Evolutionary conservation across 2,888 invertebrate species (phyloP).

Genomic region (Pocota personata): DNA sequence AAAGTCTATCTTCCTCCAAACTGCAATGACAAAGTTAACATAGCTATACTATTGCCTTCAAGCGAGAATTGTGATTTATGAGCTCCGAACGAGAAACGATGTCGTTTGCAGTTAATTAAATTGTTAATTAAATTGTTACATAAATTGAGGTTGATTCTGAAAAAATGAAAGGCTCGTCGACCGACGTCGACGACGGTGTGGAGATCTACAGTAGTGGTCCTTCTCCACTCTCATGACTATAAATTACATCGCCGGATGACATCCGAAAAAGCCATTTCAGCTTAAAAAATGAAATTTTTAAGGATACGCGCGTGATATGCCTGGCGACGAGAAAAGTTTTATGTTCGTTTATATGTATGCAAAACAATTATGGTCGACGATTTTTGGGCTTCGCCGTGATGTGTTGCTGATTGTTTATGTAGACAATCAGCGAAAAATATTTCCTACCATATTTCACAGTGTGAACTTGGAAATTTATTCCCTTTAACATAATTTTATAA

Average conservation of each 20-base stretch:
- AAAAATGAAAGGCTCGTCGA: not conserved
- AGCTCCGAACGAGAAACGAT: not conserved
- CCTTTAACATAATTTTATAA: too few species aligned
- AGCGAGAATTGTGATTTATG: slow-evolving; percentile 16
- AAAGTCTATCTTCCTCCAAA: not conserved
- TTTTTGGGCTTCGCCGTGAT: not conserved
- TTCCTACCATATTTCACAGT: not conserved
- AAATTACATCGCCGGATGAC: slow-evolving; percentile 42
- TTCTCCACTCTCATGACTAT: slow-evolving; percentile 1
- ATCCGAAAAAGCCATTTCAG: slow-evolving; percentile 49
- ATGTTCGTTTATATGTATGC: slow-evolving; percentile 67
- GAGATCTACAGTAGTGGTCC: not conserved
- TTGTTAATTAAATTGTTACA: slow-evolving; percentile 53
- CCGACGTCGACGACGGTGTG: not conserved
- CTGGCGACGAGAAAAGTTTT: slow-evolving; percentile 75
- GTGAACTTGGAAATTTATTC: not conserved
- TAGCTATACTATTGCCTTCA: not conserved
- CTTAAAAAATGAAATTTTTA: slow-evolving; percentile 33
- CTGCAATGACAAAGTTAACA: not conserved
- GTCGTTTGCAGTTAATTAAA: slow-evolving; percentile 60
- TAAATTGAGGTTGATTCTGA: slow-evolving; percentile 13
- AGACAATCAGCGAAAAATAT: not conserved
- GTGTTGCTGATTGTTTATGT: slow-evolving; percentile 11
- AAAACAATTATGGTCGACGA: slow-evolving; percentile 26
- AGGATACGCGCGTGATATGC: slow-evolving; percentile 24